Percentiles rank a stretch among this genome's conserved stretches.
Evolutionary conservation across 2,888 invertebrate genomes (phyloP).

Genomic region (Bembecia ichneumoniformis): DNA sequence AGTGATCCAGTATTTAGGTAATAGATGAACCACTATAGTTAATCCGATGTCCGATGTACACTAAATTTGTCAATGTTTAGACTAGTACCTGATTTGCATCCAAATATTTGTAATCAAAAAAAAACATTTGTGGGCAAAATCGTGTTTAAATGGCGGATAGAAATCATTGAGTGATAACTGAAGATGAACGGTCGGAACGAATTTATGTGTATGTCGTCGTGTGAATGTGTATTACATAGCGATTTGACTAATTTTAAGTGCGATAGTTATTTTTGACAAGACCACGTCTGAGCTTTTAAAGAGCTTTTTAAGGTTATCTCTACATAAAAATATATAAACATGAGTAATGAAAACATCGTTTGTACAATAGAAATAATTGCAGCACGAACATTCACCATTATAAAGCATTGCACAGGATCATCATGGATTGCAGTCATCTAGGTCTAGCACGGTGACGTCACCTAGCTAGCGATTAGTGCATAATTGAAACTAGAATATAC

Average conservation of each 20-base stretch:
- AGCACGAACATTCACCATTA: constrained; percentile 60
- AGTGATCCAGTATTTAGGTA: constrained; percentile 10
- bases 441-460: constrained; percentile 65
- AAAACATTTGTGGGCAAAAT: no score
- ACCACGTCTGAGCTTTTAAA: no score
- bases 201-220: no score
- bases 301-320: no score
- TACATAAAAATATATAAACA: no score
- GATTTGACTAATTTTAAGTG: no score
- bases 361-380: constrained; percentile 2
- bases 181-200: no score
- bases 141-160: no score
- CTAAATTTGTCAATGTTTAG: background rate
- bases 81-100: background rate
- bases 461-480: constrained; percentile 64
- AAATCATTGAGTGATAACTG: no score
- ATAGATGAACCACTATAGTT: constrained; percentile 22
- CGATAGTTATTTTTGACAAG: no score
- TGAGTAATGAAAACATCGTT: background rate
- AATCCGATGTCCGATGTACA: constrained; percentile 9
- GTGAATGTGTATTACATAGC: no score
- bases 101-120: no score
- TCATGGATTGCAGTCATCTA: constrained; percentile 57
- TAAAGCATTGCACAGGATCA: constrained; percentile 65
- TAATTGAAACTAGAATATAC: constrained; percentile 15